Conservation (phyloP, 1,140 invertebrate genomes). For the Rhagoletis pomonella region DNA sequence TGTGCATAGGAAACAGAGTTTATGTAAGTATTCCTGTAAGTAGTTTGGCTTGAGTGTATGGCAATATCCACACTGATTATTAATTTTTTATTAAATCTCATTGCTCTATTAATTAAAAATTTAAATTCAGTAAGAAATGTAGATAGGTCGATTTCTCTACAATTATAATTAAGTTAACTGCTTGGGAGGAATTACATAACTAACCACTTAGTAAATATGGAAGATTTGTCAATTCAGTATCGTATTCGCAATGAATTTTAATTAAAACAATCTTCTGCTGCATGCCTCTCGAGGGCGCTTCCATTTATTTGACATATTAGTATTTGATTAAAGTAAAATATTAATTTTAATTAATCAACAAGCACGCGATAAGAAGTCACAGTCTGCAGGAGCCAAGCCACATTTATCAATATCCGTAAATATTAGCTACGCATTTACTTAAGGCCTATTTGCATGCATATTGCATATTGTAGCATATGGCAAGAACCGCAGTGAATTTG, state of each 20-base stretch:
- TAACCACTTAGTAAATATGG: not conserved
- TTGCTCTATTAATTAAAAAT: not conserved
- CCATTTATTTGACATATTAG: not conserved
- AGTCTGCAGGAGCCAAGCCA: not conserved
- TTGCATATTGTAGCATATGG: constrained; percentile 5
- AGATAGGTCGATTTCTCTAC: not conserved
- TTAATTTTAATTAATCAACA: constrained; percentile 38
- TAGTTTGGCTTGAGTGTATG: too few relatives aligned
- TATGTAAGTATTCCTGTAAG: too few relatives aligned
- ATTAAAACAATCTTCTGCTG: constrained; percentile 7
- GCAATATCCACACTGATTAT: not conserved
- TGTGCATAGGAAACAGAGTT: too few relatives aligned
- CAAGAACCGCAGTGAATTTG: not conserved
- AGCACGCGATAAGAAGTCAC: not conserved
- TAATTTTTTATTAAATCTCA: not conserved
- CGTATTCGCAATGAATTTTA: not conserved
- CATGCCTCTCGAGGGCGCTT: not conserved
- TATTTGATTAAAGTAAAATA: constrained; percentile 33
- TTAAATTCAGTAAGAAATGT: not conserved
- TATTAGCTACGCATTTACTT: constrained; percentile 17
- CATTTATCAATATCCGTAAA: not conserved
- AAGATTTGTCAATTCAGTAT: not conserved
- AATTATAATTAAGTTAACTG: not conserved
- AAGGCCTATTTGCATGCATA: constrained; percentile 10
- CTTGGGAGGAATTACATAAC: not conserved